Evolutionary conservation across 2,113 vertebrate genomes (phyloP), one percentile per base, ranked within the genome.

Genomic region (Platichthys flesus): DNA sequence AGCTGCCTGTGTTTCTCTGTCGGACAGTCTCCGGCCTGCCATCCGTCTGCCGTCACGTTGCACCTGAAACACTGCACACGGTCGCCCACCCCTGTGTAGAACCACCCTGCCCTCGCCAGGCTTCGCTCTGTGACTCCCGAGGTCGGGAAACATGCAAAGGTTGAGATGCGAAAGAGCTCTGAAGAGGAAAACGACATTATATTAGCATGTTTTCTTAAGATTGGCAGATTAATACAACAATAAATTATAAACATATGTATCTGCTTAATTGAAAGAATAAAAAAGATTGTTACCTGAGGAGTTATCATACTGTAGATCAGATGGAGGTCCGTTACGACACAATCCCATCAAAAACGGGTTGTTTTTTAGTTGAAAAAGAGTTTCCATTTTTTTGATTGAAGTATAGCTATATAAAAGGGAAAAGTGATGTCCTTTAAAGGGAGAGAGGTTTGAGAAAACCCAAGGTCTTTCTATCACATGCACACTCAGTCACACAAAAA

Each of bases 121-220:
- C 95, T 98, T 45, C 98, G 93, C 81, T 99, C 98, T 0, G 96
- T 97, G 5, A 99, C 92, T 0, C 86, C 86, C 0, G 94, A 94
- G 0, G 72, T 0, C 0, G 97, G 97, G 77, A 98, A 98, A 14
- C 95, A 90, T 0, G 96, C 97, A 63, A 95, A 99, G 0, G 97
- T 99, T 0, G 98, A 98, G 71, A 99, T 96, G 55, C 98, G 94
- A 87, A 95, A 99, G 26, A 99, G 96, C 35, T 99, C 98, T 88
- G 96, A 93, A 0, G 94, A 92, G 4, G 4, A 35, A 74, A 76
- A 59, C 1, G 1, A 63, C 20, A 57, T 8, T 13, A 12, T 13
- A 42, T 42, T 12, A 35, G 8, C 8, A 65, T 4, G 67, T 61
- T 52, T 69, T 0, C 10, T 14, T 62, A 0, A 47, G 4, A 67